Evolutionary conservation across 2,797 vertebrate genomes (phyloP), one percentile per base, ranked within the genome.

Genomic region (Semotilus atromaculatus): DNA sequence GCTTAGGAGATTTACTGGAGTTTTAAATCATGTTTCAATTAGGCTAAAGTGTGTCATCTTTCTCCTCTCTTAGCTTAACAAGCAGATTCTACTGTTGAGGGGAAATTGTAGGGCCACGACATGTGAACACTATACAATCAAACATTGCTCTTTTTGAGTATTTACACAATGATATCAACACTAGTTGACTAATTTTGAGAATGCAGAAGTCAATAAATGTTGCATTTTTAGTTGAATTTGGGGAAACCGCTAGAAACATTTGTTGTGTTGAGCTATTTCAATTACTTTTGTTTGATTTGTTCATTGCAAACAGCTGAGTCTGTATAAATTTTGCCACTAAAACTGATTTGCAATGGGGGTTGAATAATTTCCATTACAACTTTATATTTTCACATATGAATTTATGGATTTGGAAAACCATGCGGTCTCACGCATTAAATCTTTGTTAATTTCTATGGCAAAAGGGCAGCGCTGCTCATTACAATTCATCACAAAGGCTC

Each of bases 401-500:
- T 77, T 45, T 13, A 70, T 43, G 40, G 48, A 45, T 84, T 77
- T 34, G 34, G 64, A 77, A 71, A 78, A 60, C 29, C 21, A 34
- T 36, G 68, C 21, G 38, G 26, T 29, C 51, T 45, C 19, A 40
- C 48, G 3, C 26, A 77, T 38, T 67, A 64, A 60, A 60, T 29
- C 14, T 79, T 26, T 0, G 0, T 84, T 84, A n/a, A 48, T 71
- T 60, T 36, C 19, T 60, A 45, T 78, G 64, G 34, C 67, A 64
- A 79, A 84, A 64, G 36, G 84, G 70, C 75, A 81, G 58, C 11
- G 4, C 51, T 31, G 40, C 53, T 62, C n/a, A 76, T 73, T 87
- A 68, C 66, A 43, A 78, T 60, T 43, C 53, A 48, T 80, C 68
- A 87, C 83, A 87, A 88, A 82, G 74, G 11, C 75, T 72, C 62